These are phyloP conservation scores for Diabrotica balteata DNA, from an alignment of 2,888 invertebrate species.

Conservation along the genomic window DNA sequence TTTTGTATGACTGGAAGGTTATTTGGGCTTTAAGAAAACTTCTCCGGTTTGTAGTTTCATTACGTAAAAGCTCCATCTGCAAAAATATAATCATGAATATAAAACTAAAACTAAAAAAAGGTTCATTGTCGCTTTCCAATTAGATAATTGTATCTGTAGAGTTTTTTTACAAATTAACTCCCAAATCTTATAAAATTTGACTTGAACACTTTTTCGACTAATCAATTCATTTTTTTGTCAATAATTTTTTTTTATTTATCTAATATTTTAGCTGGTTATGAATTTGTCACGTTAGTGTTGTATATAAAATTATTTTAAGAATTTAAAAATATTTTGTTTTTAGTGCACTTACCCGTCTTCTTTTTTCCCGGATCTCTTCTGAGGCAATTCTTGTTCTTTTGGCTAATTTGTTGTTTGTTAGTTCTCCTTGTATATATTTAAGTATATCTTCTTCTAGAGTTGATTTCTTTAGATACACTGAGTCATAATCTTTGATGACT, in stretches of 20 bases:
- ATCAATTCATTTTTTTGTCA: too few species aligned
- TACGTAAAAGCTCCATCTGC: conserved; percentile 29
- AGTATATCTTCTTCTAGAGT: conserved; percentile 67
- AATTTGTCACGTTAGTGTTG: too few species aligned
- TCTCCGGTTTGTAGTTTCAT: conserved; percentile 66
- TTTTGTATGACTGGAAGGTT: conserved; percentile 61
- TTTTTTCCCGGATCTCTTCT: conserved; percentile 54
- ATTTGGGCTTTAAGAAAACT: conserved; percentile 67
- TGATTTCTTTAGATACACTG: conserved; percentile 63
- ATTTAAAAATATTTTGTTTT: too few species aligned
- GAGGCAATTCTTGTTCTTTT: conserved; percentile 35
- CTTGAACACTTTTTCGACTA: too few species aligned
- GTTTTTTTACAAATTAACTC: not conserved
- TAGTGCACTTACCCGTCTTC: conserved; percentile 38
- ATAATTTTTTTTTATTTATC: too few species aligned
- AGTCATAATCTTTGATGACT: conserved; percentile 61
- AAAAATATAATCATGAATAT: not conserved
- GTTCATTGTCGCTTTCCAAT: not conserved
- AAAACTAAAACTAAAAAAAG: not conserved
- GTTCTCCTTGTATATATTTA: conserved; percentile 35
- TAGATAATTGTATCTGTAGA: not conserved
- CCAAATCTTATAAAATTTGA: not conserved
- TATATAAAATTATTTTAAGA: too few species aligned
- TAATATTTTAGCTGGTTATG: too few species aligned
- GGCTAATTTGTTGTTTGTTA: conserved; percentile 39